A percentile compares a stretch with the other conserved stretches of the same genome.
phyloP scores from a whole-genome alignment of 2,888 invertebrate species.

The Lasioglossum zephyrum region DNA sequence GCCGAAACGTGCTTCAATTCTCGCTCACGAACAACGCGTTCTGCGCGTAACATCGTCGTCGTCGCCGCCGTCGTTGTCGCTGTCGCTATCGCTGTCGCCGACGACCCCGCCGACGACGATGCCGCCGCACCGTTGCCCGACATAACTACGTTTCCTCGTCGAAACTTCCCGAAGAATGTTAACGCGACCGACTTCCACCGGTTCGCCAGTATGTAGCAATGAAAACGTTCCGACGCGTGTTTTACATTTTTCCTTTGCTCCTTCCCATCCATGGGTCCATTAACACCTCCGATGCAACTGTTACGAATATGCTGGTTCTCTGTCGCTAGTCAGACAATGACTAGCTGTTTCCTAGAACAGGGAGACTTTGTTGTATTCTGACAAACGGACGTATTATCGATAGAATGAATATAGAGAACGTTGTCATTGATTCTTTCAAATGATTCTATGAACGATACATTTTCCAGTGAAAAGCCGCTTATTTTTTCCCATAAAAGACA shows the following conservation, averaged over 20 bases:
- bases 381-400: not conserved
- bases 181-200: constrained; percentile 48
- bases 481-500: not conserved
- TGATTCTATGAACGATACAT: not conserved
- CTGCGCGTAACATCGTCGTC: constrained; percentile 39
- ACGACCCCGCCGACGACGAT: not conserved
- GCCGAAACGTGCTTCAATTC: constrained; percentile 74
- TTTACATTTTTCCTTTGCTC: constrained; percentile 22
- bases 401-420: not conserved
- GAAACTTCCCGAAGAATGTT: constrained; percentile 43
- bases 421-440: not conserved
- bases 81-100: constrained; percentile 19
- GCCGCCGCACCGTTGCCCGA: constrained; percentile 5
- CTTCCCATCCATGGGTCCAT: not conserved
- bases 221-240: constrained; percentile 52
- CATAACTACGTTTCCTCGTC: constrained; percentile 45
- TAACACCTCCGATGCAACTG: not conserved
- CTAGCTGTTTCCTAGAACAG: not conserved
- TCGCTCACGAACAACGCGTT: constrained; percentile 58
- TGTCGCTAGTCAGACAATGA: not conserved
- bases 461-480: not conserved
- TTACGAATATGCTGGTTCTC: not conserved
- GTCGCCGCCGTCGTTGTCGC: constrained; percentile 13
- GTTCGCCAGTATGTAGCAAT: constrained; percentile 47
- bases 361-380: not conserved